A percentile compares a stretch with the other conserved stretches of the same genome.
Conservation (phyloP, 2,797 vertebrate genomes). For the Ambastaia sidthimunki region DNA sequence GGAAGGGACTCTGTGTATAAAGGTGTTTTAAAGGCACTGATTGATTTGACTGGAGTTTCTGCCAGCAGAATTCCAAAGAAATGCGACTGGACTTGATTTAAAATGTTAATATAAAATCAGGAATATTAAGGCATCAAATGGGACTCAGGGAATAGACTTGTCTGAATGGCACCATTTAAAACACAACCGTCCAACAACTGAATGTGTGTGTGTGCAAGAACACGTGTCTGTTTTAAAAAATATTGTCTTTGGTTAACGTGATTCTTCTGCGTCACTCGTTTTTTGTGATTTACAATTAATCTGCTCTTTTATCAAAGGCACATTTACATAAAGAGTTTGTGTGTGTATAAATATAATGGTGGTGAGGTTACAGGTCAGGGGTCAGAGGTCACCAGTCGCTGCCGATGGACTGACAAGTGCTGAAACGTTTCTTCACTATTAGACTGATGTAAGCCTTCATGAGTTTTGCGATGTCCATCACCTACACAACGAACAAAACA, state of each 20-base stretch:
- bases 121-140: slow-evolving; percentile 57
- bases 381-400: slow-evolving; percentile 85
- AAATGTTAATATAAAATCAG: slow-evolving; percentile 24
- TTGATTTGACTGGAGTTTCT: slow-evolving; percentile 79
- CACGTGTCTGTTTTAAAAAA: not conserved
- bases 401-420: slow-evolving; percentile 87
- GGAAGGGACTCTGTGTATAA: slow-evolving; percentile 3
- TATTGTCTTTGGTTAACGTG: slow-evolving; percentile 30
- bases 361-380: slow-evolving; percentile 12
- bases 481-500: slow-evolving; percentile 72
- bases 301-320: not conserved
- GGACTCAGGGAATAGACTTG: slow-evolving; percentile 3
- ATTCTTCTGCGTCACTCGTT: slow-evolving; percentile 1
- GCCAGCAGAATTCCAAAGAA: slow-evolving; percentile 89
- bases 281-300: not conserved
- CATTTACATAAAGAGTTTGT: not conserved
- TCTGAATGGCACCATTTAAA: slow-evolving; percentile 23
- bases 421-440: slow-evolving; percentile 98
- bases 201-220: not conserved
- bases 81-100: slow-evolving; percentile 46
- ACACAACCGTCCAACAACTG: slow-evolving; percentile 25
- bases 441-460: slow-evolving; percentile 99
- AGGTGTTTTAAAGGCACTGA: slow-evolving; percentile 64
- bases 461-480: slow-evolving; percentile 96
- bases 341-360: not conserved